Evolutionary conservation across 1,140 invertebrate species (phyloP), one percentile per base, ranked within the genome.

Genomic region (Zaprionus inermis): DNA sequence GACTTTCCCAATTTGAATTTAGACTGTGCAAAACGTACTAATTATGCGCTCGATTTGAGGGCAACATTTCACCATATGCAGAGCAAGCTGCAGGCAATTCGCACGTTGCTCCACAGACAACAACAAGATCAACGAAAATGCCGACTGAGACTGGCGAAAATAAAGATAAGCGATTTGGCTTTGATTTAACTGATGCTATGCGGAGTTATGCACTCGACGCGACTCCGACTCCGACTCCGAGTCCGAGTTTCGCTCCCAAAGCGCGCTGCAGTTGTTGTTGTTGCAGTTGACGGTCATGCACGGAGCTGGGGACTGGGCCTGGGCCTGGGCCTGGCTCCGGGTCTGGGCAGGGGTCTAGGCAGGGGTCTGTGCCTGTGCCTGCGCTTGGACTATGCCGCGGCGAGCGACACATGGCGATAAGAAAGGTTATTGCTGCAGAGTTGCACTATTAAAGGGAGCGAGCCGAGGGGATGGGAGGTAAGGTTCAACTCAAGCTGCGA

Each of bases 151-250:
- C 59, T 30, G 34, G 58, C 72, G 65, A 71, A 74, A 73, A 77
- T 86, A 81, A 72, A 84, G 84, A 89, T 89, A 86, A 86, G 83
- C 79, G 79, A 86, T 79, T 83, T 79, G 61, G 76, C 79, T 88
- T 72, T 82, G 83, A 86, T 86, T 83, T 86, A 86, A 86, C 83
- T 86, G 83, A 86, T 88, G 83, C 76, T 86, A 86, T 86, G 83
- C 41, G 83, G 58, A 88, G 79, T 82, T 86, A 86, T 86, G 83
- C 84, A 61, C 78, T 51, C 51, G 3, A 60, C 10, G 4, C 32
- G 7, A 32, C 32, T 32, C 32, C 32, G 6, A 32, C 77, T 49
- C 51, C 24, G 3, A 4, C 24, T 28, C 1, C 24, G 7, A 10
- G 6, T 32, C 30, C 30, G 30, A 28, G 24, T 28, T 56, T 30